These are phyloP conservation scores for Gastracanthus pulcherrimus DNA, from an alignment of 2,888 invertebrate species.

Conservation along the genomic window DNA sequence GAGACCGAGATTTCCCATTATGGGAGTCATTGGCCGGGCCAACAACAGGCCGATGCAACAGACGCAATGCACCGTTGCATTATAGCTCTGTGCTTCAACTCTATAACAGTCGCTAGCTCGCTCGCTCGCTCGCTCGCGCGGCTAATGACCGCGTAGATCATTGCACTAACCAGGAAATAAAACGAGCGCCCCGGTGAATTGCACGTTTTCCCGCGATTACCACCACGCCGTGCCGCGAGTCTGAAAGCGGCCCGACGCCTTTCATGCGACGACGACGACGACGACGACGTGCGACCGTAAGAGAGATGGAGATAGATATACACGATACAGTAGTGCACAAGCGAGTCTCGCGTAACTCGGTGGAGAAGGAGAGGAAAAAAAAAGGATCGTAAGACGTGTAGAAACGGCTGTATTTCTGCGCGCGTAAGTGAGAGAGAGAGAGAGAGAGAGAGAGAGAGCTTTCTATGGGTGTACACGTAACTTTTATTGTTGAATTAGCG, in stretches of 20 bases:
- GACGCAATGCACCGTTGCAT: slow-evolving; percentile 52
- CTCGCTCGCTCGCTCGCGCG: slow-evolving; percentile 51
- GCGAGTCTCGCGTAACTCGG: background rate
- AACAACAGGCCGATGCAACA: background rate
- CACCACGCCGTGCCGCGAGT: slow-evolving; percentile 8
- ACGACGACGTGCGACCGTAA: background rate
- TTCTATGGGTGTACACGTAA: background rate
- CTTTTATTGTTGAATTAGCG: slow-evolving; percentile 25
- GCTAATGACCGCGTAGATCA: slow-evolving; percentile 69
- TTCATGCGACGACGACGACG: background rate
- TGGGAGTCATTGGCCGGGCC: slow-evolving; percentile 43
- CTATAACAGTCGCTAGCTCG: too few relatives aligned
- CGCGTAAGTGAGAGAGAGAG: too few relatives aligned
- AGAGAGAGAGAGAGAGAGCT: too few relatives aligned
- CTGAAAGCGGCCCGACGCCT: slow-evolving; percentile 34
- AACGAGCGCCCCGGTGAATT: slow-evolving; percentile 68
- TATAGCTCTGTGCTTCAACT: background rate
- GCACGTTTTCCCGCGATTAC: slow-evolving; percentile 73
- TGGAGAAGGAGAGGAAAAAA: background rate
- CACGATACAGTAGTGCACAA: background rate
- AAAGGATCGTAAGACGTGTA: background rate
- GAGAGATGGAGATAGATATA: background rate
- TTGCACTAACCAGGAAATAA: slow-evolving; percentile 75
- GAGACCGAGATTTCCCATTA: slow-evolving; percentile 38
- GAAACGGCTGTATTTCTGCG: background rate